Percentiles rank a stretch among this genome's conserved stretches.
Evolutionary conservation across 2,797 vertebrate species (phyloP).

Genomic region (Propithecus deckenii): DNA sequence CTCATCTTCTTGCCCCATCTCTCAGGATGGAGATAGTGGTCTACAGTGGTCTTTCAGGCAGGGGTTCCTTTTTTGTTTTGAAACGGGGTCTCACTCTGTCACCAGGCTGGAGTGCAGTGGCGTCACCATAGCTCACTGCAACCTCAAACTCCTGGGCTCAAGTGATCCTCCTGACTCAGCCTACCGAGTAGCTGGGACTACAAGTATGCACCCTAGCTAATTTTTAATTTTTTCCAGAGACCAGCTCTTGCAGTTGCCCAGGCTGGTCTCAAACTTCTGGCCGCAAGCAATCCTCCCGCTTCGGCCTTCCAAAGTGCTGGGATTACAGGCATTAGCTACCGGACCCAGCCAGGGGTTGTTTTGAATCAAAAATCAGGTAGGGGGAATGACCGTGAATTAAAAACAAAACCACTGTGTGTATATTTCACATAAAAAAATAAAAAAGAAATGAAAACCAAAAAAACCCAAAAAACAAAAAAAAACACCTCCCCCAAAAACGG

Average conservation of each 20-base stretch:
- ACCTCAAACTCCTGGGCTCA: not conserved
- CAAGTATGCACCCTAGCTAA: not conserved
- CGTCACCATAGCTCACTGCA: not conserved
- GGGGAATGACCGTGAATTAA: not conserved
- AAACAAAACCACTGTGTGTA: not conserved
- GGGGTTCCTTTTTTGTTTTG: not conserved
- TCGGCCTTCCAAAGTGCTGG: not conserved
- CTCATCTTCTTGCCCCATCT: not conserved
- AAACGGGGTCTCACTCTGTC: too few relatives aligned
- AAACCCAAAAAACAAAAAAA: not conserved
- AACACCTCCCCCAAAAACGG: not conserved
- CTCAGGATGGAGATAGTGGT: not conserved
- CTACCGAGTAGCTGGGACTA: not conserved
- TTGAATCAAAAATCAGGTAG: not conserved
- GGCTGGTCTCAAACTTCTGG: not conserved
- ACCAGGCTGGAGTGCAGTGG: not conserved
- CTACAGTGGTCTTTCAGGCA: not conserved
- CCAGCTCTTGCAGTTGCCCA: not conserved
- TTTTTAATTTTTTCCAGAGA: not conserved
- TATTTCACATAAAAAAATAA: not conserved
- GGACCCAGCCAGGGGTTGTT: not conserved
- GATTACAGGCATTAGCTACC: not conserved
- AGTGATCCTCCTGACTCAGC: not conserved
- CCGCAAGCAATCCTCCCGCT: not conserved
- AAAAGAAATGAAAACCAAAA: not conserved